Percentiles rank a stretch among this genome's conserved stretches.
Conservation (phyloP, 30 jellyfish, hydroid and myxozoan species). For the Thelohanellus kitauei region DNA sequence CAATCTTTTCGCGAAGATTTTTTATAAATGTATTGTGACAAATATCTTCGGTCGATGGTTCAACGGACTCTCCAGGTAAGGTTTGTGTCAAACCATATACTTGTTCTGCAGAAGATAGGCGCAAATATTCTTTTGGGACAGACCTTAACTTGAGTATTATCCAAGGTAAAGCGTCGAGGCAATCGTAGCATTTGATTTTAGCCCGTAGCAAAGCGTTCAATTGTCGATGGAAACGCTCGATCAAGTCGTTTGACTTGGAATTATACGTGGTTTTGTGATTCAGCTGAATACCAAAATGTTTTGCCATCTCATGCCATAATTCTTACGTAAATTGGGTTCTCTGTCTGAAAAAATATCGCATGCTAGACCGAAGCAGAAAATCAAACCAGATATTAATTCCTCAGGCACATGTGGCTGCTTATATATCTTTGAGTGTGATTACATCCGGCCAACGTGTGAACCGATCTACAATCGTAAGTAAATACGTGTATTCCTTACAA, state of each 20-base stretch:
- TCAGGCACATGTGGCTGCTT: constrained; percentile 6
- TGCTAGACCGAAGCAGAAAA: constrained; percentile 10
- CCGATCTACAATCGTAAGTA: constrained; percentile 12
- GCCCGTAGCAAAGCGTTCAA: constrained; percentile 3
- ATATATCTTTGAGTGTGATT: constrained; percentile 2
- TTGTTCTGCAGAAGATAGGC: constrained; percentile 7
- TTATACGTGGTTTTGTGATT: constrained; percentile 14
- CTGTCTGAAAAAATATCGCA: constrained; percentile 8
- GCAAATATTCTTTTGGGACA: constrained; percentile 3
- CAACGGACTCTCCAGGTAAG: too few species aligned
- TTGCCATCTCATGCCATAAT: background rate
- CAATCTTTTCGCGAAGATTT: too few species aligned
- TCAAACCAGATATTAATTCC: constrained; percentile 6
- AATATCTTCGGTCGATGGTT: too few species aligned
- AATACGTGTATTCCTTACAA: constrained; percentile 1
- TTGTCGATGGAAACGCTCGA: constrained; percentile 13
- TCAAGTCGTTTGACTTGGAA: constrained; percentile 11
- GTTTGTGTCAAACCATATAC: constrained; percentile 5
- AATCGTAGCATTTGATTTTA: constrained; percentile 1
- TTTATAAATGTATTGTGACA: too few species aligned
- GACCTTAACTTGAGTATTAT: constrained; percentile 6
- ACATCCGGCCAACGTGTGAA: constrained; percentile 23
- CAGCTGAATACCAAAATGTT: too few species aligned
- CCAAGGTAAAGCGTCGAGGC: constrained; percentile 7
- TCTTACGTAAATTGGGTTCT: constrained; percentile 11